phyloP scores from a whole-genome alignment of 2,113 vertebrate genomes.

The Peromyscus californicus region DNA sequence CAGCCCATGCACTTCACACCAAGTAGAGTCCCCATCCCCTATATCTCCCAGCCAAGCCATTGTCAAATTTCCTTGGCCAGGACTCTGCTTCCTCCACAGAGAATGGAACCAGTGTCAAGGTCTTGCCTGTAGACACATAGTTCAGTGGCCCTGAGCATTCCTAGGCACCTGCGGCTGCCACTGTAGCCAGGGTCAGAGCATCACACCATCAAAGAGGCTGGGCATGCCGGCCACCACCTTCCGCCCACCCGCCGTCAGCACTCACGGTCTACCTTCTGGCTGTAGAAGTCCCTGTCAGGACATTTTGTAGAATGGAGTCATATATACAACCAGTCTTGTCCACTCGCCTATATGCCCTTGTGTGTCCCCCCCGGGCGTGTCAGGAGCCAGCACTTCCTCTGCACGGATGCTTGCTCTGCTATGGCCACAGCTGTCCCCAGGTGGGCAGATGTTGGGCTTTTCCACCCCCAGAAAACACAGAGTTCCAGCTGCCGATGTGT shows the following conservation, averaged over 20 bases:
- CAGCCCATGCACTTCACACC: accelerated
- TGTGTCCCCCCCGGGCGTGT: neutral
- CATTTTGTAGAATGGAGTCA: neutral
- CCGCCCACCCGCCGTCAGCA: neutral
- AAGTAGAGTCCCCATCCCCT: accelerated
- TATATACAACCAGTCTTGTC: neutral
- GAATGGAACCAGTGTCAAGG: neutral
- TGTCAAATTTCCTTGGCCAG: accelerated
- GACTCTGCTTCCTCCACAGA: no score
- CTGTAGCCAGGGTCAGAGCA: neutral
- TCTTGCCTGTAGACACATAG: neutral
- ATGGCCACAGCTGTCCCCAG: accelerated
- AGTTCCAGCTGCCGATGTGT: accelerated
- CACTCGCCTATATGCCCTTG: neutral
- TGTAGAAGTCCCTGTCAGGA: neutral
- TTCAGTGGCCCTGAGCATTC: neutral
- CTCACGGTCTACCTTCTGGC: no score
- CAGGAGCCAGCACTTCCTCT: neutral
- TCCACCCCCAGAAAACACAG: neutral
- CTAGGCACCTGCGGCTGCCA: accelerated
- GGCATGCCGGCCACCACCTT: no score
- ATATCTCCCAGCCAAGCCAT: no score
- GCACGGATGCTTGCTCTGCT: accelerated
- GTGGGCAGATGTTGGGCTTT: accelerated
- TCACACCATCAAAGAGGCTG: neutral